A percentile compares a stretch with the other conserved stretches of the same genome.
These are phyloP conservation scores for Ivindomyrus marchei DNA, from an alignment of 2,113 vertebrate genomes.

Conservation along the genomic window DNA sequence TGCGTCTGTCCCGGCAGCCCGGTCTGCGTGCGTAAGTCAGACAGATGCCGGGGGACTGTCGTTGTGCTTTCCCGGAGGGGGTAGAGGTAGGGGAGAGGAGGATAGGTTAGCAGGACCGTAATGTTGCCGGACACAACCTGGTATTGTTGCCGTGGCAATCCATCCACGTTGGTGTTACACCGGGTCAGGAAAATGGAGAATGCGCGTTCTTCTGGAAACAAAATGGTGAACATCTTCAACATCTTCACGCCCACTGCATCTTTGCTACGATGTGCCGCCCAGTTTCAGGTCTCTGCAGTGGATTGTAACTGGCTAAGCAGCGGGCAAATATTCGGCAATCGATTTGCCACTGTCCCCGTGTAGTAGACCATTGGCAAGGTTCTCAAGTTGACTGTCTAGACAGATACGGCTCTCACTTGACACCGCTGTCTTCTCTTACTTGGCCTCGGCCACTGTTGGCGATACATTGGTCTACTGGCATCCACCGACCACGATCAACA, in stretches of 20 bases:
- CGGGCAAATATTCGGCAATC: not conserved
- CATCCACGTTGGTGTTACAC: not conserved
- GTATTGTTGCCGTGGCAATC: not conserved
- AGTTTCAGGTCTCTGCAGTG: conserved; percentile 6
- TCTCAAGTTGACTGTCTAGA: not conserved
- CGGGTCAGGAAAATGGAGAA: not conserved
- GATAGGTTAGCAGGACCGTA: not conserved
- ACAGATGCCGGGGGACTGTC: not conserved
- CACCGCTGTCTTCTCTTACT: not conserved
- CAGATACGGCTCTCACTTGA: not conserved
- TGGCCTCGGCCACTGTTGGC: not conserved
- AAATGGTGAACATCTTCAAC: not conserved
- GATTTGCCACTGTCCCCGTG: not conserved
- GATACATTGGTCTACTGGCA: not conserved
- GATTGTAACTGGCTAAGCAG: not conserved
- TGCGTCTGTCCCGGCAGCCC: not conserved
- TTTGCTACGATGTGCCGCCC: not conserved
- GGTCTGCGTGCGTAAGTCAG: not conserved
- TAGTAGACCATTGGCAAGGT: conserved; percentile 27
- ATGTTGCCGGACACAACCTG: not conserved
- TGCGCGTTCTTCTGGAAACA: not conserved
- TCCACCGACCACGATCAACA: not conserved
- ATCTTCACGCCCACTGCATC: not conserved
- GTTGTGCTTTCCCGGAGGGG: conserved; percentile 17
- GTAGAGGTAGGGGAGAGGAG: not conserved